Base-by-base conservation (phyloP, 2,888 invertebrate genomes). In the Perdita meconis region DNA sequence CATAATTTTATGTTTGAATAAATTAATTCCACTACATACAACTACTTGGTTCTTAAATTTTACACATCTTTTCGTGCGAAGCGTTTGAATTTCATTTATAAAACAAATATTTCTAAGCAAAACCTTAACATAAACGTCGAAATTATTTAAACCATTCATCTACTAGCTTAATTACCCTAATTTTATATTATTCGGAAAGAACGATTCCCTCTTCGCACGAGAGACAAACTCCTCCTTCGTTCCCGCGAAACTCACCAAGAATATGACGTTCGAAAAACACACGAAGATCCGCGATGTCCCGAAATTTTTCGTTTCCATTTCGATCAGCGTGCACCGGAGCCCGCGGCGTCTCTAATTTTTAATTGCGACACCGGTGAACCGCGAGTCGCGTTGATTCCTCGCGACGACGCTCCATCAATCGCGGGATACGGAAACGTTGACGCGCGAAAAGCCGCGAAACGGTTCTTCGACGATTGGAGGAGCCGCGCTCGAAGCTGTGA, bases 181-280 rank as follows among this genome's bases (percentile, higher is more conserved):
- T n/a, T n/a, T n/a, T n/a, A n/a, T n/a, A n/a, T n/a, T n/a, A n/a
- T n/a, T n/a, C n/a, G n/a, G n/a, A n/a, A n/a, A n/a, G n/a, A n/a
- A n/a, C n/a, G n/a, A n/a, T n/a, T n/a, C n/a, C n/a, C n/a, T n/a
- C n/a, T n/a, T n/a, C n/a, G n/a, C n/a, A n/a, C n/a, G n/a, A n/a
- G n/a, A n/a, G n/a, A n/a, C n/a, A n/a, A n/a, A n/a, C n/a, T n/a
- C n/a, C n/a, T n/a, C n/a, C n/a, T n/a, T n/a, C n/a, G n/a, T n/a
- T n/a, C n/a, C n/a, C n/a, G n/a, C n/a, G n/a, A n/a, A n/a, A 30
- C 30, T 90, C 59, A 92, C 92, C 86, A 92, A 79, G 68, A 92
- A 92, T 19, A 92, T 78, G n/a, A 92, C 86, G 75, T 92, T 92
- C 63, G 91, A 89, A 64, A 90, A 92, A 71, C 90, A 92, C 69